Conservation (phyloP, 2,888 invertebrate genomes). For the Ashinkailepas kermadecensis region DNA sequence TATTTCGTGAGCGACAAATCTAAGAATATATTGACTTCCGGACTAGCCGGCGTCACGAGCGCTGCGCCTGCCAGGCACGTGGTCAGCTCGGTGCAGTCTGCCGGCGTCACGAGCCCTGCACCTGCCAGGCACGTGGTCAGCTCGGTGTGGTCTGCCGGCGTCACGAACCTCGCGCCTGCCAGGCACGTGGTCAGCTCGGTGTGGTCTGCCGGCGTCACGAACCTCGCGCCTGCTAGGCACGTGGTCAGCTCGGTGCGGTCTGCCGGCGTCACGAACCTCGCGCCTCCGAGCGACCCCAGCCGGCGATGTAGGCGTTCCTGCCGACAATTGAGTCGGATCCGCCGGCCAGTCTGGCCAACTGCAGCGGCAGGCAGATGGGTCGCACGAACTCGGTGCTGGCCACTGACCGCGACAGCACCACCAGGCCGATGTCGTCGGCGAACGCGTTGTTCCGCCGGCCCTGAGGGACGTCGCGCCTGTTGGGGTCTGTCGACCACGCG, state of each 20-base stretch:
- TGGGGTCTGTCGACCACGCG: no score
- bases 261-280: neutral
- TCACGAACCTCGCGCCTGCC: no score
- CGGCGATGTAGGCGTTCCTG: neutral
- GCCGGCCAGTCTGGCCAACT: neutral
- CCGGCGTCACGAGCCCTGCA: no score
- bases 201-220: neutral
- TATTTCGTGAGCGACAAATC: no score
- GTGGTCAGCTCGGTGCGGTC: no score
- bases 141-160: no score
- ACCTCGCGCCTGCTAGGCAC: neutral
- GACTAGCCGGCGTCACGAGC: no score
- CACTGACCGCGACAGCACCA: neutral
- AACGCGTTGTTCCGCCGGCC: neutral
- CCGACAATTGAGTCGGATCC: neutral
- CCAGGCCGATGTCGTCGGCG: neutral
- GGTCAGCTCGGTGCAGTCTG: no score
- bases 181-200: no score
- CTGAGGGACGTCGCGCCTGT: neutral
- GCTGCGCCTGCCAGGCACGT: no score
- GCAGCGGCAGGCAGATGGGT: neutral
- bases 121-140: no score
- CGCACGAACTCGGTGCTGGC: neutral
- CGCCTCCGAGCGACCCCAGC: neutral
- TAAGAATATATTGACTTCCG: no score